Evolutionary conservation across 1,140 invertebrate genomes (phyloP), one percentile per base, ranked within the genome.

Genomic region (Sesamia nonagrioides): DNA sequence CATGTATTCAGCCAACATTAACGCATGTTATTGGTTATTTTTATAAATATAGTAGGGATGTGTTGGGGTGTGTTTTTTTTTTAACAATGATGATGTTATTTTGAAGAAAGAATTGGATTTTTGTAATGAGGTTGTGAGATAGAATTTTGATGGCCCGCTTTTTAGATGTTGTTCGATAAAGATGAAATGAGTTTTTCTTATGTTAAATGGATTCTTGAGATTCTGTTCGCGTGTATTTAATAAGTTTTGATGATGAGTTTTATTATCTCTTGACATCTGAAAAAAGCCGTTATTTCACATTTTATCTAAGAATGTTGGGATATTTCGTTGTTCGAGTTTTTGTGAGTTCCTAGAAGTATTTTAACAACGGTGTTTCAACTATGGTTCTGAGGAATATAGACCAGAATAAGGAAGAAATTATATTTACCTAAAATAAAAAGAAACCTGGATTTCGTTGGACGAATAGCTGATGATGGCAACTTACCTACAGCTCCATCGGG

Each of bases 11-110:
- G 85, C 86, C 86, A 85, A 77, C 80, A 89, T 91, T 89, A 90
- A 85, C 84, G 86, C 86, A 84, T 87, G 85, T 91, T 92, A 91
- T 91, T 88, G 90, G 87, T 79, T 86, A 86, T 91, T 92, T 92
- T 91, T 91, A 87, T 87, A 88, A 88, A 85, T 89, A 84, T 82
- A 82, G 86, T 77, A 81, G 84, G 82, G 87, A 61, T 80, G 80
- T 56, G 75, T 71, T 76, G 81, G 83, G 83, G 78, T 77, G 75
- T 33, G 58, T 86, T 88, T 88, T 87, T 89, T 85, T 73, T 58
- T 18, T 6, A 27, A 68, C 69, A 80, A 84, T 85, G 84, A 89
- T 89, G 86, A 89, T 87, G 84, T 85, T 84, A 80, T 86, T 80
- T 83, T 84, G 80, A 82, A 84, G 81, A 81, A 56, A 73, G 80